Evolutionary conservation across 2,888 invertebrate genomes (phyloP).

Genomic region (Parasteatoda lunata): DNA sequence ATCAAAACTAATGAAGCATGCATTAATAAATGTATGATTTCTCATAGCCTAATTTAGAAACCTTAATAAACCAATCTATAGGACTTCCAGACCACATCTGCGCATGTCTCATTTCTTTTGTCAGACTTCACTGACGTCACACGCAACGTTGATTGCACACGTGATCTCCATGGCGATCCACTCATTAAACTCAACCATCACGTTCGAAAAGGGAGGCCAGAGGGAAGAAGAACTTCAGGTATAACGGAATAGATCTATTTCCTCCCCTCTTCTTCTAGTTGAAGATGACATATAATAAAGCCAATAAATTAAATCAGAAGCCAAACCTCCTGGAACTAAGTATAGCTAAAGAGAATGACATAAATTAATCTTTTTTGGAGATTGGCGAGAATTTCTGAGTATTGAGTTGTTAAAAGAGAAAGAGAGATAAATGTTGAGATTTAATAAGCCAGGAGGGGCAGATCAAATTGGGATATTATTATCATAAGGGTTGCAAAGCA

Average conservation of each 20-base stretch:
- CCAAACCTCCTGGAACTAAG: conserved; percentile 37
- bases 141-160: conserved; percentile 65
- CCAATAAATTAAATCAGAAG: conserved; percentile 64
- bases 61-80: conserved; percentile 20
- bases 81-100: conserved; percentile 37
- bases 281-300: conserved; percentile 63
- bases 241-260: conserved; percentile 6
- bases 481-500: conserved; percentile 31
- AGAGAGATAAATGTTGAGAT: conserved; percentile 19
- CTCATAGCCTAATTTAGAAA: too few species aligned
- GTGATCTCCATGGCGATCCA: conserved; percentile 56
- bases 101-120: conserved; percentile 48
- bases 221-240: conserved; percentile 7
- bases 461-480: conserved; percentile 41
- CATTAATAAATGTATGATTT: too few species aligned
- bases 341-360: conserved; percentile 32
- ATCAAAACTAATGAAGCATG: neutral
- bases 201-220: conserved; percentile 29
- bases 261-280: neutral
- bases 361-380: conserved; percentile 51
- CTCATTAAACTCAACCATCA: conserved; percentile 57
- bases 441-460: conserved; percentile 53
- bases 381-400: conserved; percentile 31
- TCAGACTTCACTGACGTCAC: conserved; percentile 64
- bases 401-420: conserved; percentile 61